Base-by-base conservation (phyloP, 2,113 vertebrate genomes). In the Engraulis encrasicolus region DNA sequence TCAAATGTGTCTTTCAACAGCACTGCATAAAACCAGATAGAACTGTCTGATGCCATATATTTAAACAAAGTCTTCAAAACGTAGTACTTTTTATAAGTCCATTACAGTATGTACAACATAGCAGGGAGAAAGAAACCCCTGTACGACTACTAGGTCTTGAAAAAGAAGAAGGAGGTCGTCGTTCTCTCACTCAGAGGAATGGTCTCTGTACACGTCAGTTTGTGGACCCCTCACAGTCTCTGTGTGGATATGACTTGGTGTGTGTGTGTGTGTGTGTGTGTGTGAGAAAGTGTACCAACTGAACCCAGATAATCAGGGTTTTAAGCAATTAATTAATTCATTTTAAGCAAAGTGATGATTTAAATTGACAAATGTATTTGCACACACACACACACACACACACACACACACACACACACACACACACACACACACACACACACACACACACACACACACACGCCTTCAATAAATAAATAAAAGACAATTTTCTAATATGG, bases 91-190 rank as follows among this genome's bases (percentile, higher is more conserved):
- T 93, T 93, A 93, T 91, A 93, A 92, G 92, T 94, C 91, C 90
- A 80, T 91, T 94, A 95, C 94, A 95, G 50, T 93, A 93, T 95
- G 83, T 94, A 94, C 93, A 94, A 38, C 23, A 89, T 89, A 91
- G 89, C 89, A 86, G 87, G 89, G 88, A n/a, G n/a, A n/a, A n/a
- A n/a, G n/a, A 87, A 88, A 91, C 83, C 88, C 85, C 83, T 74
- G 86, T 87, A 89, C 89, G 90, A 92, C 91, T 90, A 90, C 86
- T 90, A 89, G 85, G 88, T 84, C 40, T 45, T 45, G 3, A n/a
- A n/a, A n/a, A n/a, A n/a, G 40, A 45, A 45, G 40, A 45, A 74
- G 66, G 6, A 66, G 17, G 66, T 74, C 66, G 40, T 45, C 40
- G 40, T 74, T 3, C 31, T 74, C 66, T 34, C 66, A 74, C 66